Evolutionary conservation across 2,113 vertebrate genomes (phyloP).

Genomic region (Grantiella picta): DNA sequence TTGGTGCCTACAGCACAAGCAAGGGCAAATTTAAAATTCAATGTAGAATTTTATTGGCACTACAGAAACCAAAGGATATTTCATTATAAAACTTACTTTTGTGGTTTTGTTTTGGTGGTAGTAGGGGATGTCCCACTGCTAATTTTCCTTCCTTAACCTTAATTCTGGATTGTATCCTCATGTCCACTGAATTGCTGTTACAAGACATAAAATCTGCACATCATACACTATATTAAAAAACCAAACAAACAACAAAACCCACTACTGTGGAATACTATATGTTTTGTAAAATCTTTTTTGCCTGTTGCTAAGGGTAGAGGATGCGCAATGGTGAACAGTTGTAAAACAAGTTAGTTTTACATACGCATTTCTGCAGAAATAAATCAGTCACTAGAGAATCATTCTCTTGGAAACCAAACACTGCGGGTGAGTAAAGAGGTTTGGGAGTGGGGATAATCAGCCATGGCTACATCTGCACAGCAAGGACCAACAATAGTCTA

Average conservation of each 20-base stretch:
- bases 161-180: background rate
- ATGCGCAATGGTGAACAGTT: background rate
- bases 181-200: background rate
- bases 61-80: background rate
- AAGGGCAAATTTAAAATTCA: background rate
- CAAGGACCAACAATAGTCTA: conserved; percentile 30
- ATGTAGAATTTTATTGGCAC: background rate
- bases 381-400: conserved; percentile 52
- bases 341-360: conserved; percentile 54
- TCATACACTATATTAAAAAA: background rate
- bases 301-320: conserved; percentile 13
- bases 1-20: background rate
- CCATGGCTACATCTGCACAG: conserved; percentile 46
- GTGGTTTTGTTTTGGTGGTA: background rate
- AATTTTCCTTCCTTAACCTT: background rate
- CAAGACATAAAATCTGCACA: background rate
- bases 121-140: background rate
- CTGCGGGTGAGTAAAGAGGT: conserved; percentile 30
- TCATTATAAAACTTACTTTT: background rate
- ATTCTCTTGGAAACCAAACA: conserved; percentile 55
- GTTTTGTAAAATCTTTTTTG: background rate
- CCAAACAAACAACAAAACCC: background rate
- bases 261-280: background rate
- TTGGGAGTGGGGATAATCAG: conserved; percentile 50
- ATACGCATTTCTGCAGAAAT: conserved; percentile 20